Base-by-base conservation (phyloP, 2,888 invertebrate genomes). In the Netelia inedita region DNA sequence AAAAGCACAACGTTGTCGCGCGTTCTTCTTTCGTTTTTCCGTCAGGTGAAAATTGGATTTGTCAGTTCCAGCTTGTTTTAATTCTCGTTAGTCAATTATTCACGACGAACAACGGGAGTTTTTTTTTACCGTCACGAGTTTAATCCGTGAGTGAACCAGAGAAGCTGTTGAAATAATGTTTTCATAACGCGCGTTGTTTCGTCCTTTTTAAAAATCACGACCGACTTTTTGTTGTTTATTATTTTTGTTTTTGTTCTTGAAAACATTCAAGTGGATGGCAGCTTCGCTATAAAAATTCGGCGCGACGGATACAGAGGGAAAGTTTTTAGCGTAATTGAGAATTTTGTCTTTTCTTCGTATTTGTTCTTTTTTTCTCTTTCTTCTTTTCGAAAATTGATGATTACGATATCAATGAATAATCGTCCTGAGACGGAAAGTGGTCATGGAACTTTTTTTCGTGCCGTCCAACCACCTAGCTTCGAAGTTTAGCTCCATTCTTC, bases 71-170 rank as follows among this genome's bases (percentile, higher is more conserved):
- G 28, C 43, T 69, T 16, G 35, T 1, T 35, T 35, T 35, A 35
- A 35, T 11, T 46, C 10, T 65, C 16, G 8, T 66, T 46, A 1
- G 5, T 50, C 14, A 16, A 11, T 19, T 61, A 65, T 46, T 46
- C 46, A 3, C 3, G 46, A 14, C 14, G 46, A 46, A 11, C 3
- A 6, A 41, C 3, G 3, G 1, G 14, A 0, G 14, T 46, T 14
- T 14, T 14, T 14, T 79, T 11, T 76, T 73, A 6, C 35, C 35
- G 35, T 35, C 72, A 63, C 61, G 61, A 50, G 61, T 53, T 82
- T 59, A 23, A 75, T 83, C 65, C 43, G 74, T 19, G 72, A 79
- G 84, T 80, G 84, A 87, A 87, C 86, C 86, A 87, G 78, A 82
- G 84, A 82, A 79, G 65, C 69, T 65, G 21, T 9, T 28, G 14